Evolutionary conservation across 1,140 invertebrate genomes (phyloP).

Genomic region (Octopus sinensis): DNA sequence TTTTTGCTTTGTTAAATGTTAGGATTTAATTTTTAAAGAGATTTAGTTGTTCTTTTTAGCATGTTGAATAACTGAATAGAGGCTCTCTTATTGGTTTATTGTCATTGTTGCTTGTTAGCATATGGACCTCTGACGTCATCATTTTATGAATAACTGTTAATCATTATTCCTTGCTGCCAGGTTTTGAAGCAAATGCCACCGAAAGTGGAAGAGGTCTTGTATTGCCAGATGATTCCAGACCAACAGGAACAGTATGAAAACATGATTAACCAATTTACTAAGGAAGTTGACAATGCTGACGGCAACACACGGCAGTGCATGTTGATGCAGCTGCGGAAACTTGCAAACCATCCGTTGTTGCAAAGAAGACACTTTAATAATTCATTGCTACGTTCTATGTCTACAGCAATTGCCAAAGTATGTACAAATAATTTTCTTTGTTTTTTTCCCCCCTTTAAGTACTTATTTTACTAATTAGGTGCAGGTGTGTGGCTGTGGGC

Average conservation of each 20-base stretch:
- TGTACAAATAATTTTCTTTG: conserved; percentile 6
- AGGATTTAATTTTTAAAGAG: too few species aligned
- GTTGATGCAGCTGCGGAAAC: conserved; percentile 56
- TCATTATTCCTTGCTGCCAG: conserved; percentile 29
- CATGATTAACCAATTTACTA: conserved; percentile 69
- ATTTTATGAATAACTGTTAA: background rate
- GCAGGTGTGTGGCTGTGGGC: too few species aligned
- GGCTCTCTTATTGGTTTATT: too few species aligned
- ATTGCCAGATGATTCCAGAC: conserved; percentile 66
- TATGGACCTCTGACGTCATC: background rate
- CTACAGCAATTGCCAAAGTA: conserved; percentile 68
- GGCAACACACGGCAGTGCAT: conserved; percentile 35
- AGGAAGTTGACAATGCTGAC: conserved; percentile 25
- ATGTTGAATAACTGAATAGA: too few species aligned
- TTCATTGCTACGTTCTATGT: conserved; percentile 68
- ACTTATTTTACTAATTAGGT: too few species aligned
- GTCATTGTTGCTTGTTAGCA: too few species aligned
- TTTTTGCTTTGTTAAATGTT: background rate
- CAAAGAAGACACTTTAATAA: conserved; percentile 77
- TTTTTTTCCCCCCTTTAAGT: too few species aligned
- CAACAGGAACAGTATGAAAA: conserved; percentile 75
- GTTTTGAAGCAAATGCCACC: conserved; percentile 72
- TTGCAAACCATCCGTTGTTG: conserved; percentile 63
- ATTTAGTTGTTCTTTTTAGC: too few species aligned
- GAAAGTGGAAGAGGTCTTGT: conserved; percentile 71